phyloP scores from a whole-genome alignment of 2,113 vertebrate species.

The Megalops atlanticus region DNA sequence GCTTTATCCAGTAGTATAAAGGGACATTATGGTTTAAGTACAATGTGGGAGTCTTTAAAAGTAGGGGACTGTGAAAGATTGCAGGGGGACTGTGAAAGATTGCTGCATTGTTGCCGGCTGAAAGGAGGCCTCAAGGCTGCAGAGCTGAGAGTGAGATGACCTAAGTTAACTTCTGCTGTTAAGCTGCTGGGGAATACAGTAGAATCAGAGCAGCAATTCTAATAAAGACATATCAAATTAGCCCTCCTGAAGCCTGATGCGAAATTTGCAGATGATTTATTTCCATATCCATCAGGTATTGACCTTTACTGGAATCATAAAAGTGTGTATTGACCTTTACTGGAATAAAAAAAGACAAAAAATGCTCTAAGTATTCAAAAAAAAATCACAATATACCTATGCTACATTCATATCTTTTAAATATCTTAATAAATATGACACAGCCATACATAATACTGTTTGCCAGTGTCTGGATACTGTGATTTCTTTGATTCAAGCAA shows the following conservation, averaged over 20 bases:
- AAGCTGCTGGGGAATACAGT: not conserved
- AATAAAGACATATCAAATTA: not conserved
- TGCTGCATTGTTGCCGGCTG: not conserved
- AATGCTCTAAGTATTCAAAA: too few relatives aligned
- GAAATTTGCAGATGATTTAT: too few relatives aligned
- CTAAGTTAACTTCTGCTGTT: not conserved
- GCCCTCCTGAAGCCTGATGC: not conserved
- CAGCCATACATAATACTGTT: too few relatives aligned
- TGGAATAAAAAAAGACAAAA: too few relatives aligned
- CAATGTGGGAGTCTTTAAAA: not conserved
- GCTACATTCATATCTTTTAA: too few relatives aligned
- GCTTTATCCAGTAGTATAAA: not conserved
- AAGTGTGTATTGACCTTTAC: too few relatives aligned
- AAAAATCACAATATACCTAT: too few relatives aligned
- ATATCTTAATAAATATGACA: too few relatives aligned
- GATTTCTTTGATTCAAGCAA: too few relatives aligned
- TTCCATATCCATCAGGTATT: too few relatives aligned
- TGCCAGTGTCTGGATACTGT: too few relatives aligned
- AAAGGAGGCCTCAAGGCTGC: not conserved
- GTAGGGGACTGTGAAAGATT: not conserved
- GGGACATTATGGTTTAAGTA: not conserved
- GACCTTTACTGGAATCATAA: too few relatives aligned
- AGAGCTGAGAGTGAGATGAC: not conserved
- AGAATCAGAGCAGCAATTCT: not conserved
- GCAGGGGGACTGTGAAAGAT: not conserved